phyloP scores from a whole-genome alignment of 2,888 invertebrate species.

The Mesochorus sp. region DNA sequence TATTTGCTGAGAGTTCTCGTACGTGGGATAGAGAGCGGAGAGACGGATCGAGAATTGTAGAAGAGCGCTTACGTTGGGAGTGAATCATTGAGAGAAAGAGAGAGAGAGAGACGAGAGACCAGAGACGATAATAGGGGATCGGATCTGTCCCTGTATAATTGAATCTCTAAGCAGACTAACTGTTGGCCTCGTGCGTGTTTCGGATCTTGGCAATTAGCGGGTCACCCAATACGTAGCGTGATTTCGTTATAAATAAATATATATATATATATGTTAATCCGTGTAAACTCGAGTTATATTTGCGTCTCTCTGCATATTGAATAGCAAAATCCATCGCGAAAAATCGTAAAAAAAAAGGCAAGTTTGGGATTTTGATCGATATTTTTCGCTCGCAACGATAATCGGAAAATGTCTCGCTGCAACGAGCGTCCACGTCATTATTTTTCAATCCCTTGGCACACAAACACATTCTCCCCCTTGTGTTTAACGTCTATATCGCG shows the following conservation, averaged over 20 bases:
- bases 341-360: too few species aligned
- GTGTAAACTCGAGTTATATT: too few species aligned
- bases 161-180: constrained; percentile 73
- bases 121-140: constrained; percentile 60
- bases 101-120: neutral
- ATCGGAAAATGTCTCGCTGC: too few species aligned
- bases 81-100: neutral
- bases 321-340: too few species aligned
- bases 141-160: constrained; percentile 68
- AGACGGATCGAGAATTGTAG: neutral
- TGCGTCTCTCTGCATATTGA: too few species aligned
- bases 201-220: constrained; percentile 57
- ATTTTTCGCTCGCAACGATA: too few species aligned
- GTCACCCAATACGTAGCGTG: constrained; percentile 37
- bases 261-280: too few species aligned
- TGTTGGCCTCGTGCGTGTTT: constrained; percentile 67
- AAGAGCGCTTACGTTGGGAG: constrained; percentile 31
- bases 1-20: constrained; percentile 55
- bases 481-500: neutral
- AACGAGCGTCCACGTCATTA: too few species aligned
- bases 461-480: too few species aligned
- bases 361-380: too few species aligned
- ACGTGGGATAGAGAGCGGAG: constrained; percentile 35
- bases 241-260: too few species aligned
- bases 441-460: too few species aligned